Evolutionary conservation across 2,888 invertebrate species (phyloP), one percentile per base, ranked within the genome.

Genomic region (Choreutis nemorana): DNA sequence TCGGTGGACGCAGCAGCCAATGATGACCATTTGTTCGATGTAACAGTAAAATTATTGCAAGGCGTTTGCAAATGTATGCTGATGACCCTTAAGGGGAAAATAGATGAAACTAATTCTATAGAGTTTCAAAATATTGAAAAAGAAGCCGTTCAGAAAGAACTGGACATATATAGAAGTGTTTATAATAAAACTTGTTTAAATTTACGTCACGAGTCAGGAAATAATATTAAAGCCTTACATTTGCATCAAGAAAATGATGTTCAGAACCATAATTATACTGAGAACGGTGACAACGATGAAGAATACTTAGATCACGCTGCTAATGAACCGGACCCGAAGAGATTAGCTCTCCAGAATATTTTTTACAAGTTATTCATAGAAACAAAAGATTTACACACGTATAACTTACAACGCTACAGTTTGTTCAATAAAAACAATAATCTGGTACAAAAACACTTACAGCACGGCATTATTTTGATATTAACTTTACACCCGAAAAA

Each of bases 51-150:
- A 37, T 40, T 75, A n/a, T 42, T 77, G n/a, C 54, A 56, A 32
- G 62, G 60, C 42, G 43, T 75, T 22, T 75, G 77, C 45, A 35
- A 40, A 20, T 75, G 75, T 39, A 65, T 77, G 60, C 49, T 48
- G 6, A 58, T 66, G 34, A 58, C 57, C 2, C 41, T 67, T 8
- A 44, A 39, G 18, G 44, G 37, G 3, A 61, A 59, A 33, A 45
- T 58, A 42, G 41, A 37, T 30, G 45, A 46, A 7, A 41, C 34
- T 1, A 51, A 54, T 29, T 31, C 38, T 6, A 24, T 55, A 18
- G 34, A 42, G 15, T n/a, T 12, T 7, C 39, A 39, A 8, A 37
- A 55, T 15, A 35, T 44, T 3, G 33, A 30, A 41, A 30, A 7
- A 2, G 14, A 29, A 10, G 11, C 12, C 9, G 31, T 23, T 4